These are phyloP conservation scores for Zaprionus gabonicus DNA, from an alignment of 1,140 invertebrate species.

Conservation along the genomic window DNA sequence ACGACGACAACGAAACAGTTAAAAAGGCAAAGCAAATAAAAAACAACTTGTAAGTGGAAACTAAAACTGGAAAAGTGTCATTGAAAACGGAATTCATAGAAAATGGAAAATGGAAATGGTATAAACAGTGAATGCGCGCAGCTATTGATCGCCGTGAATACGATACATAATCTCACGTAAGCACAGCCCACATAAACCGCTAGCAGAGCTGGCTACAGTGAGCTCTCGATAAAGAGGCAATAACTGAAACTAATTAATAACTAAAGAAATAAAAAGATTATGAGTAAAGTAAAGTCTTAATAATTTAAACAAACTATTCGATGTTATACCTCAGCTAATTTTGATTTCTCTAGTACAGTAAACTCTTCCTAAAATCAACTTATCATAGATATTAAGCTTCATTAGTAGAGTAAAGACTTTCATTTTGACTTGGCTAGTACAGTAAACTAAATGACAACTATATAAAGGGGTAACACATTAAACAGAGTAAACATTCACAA, in stretches of 20 bases:
- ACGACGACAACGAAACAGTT: conserved; percentile 11
- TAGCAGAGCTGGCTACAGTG: neutral
- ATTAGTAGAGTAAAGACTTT: too few species aligned
- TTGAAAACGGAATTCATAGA: conserved; percentile 36
- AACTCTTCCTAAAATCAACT: neutral
- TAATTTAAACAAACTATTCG: too few species aligned
- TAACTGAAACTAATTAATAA: too few species aligned
- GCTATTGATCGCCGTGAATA: conserved; percentile 44
- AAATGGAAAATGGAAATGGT: conserved; percentile 40
- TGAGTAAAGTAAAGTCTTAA: too few species aligned
- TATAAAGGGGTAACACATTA: too few species aligned
- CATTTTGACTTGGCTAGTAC: too few species aligned
- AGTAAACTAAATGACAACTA: too few species aligned
- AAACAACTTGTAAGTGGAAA: conserved; percentile 27
- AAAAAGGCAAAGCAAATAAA: neutral
- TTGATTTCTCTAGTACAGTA: neutral
- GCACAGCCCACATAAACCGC: conserved; percentile 37
- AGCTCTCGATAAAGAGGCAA: neutral
- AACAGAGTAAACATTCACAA: too few species aligned
- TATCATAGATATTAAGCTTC: too few species aligned
- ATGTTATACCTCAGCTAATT: too few species aligned
- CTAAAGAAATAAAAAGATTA: too few species aligned
- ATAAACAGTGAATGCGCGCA: conserved; percentile 14
- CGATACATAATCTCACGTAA: conserved; percentile 48
- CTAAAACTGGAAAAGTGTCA: conserved; percentile 56